phyloP scores from a whole-genome alignment of 2,113 vertebrate genomes.

The Anarrhichthys ocellatus region DNA sequence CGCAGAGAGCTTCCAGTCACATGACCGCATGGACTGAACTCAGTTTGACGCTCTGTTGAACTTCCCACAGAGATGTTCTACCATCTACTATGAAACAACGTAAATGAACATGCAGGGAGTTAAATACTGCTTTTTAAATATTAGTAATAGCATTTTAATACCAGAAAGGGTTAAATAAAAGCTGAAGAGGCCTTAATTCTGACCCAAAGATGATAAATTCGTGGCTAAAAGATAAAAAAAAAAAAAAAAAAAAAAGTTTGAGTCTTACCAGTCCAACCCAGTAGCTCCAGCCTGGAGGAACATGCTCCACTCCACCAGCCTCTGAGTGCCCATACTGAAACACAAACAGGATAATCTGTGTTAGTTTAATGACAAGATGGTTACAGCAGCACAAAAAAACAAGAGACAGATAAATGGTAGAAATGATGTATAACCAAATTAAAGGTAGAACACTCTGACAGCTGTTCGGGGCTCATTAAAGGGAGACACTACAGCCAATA shows the following conservation, averaged over 20 bases:
- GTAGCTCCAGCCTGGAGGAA: constrained; percentile 94
- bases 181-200: neutral
- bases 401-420: neutral
- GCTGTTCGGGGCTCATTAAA: no score
- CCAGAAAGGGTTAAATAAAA: no score
- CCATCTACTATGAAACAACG: neutral
- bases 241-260: no score
- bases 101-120: no score
- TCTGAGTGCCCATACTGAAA: constrained; percentile 91
- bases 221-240: no score
- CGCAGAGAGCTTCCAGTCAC: neutral
- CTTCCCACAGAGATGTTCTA: neutral
- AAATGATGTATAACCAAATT: neutral
- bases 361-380: neutral
- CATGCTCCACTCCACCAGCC: constrained; percentile 91
- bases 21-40: neutral
- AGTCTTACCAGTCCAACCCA: constrained; percentile 94
- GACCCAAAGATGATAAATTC: no score
- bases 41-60: neutral
- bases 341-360: constrained; percentile 2
- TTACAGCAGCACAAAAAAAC: neutral
- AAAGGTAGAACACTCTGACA: neutral
- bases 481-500: no score
- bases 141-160: no score
- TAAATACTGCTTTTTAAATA: no score